Base-by-base conservation (phyloP, 2,797 vertebrate genomes). In the Hyperoplus immaculatus region DNA sequence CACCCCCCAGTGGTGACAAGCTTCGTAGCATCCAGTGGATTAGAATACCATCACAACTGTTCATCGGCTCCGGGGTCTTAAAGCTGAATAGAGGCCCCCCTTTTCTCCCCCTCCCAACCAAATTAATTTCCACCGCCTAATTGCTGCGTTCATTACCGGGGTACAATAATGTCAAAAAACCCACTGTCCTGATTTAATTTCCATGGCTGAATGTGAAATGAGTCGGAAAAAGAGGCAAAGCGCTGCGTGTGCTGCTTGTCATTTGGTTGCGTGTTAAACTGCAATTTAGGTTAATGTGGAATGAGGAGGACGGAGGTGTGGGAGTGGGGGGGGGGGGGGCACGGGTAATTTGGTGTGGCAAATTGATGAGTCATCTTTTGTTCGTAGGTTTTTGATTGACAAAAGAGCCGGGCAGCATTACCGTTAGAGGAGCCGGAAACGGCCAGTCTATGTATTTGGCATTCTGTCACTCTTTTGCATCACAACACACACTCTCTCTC, bases 161-260 rank as follows among this genome's bases (percentile, higher is more conserved):
- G 83, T 75, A 91, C 86, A 90, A 88, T 90, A 82, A 90, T 86
- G 87, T 91, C 72, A 90, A 75, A 88, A 85, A 91, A 78, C 36
- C 29, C 71, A 81, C 74, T 73, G 87, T 85, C 83, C 90, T 88
- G 75, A 86, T 91, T 91, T 89, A 84, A 93, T 93, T 90, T 94
- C 78, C 88, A 74, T 72, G 87, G 86, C 81, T 89, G 84, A 84
- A 89, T 86, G 91, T 89, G 88, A 92, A 93, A 92, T 92, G 89
- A 92, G 89, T 87, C 75, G 87, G 84, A 91, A 92, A 92, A 92
- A 90, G 86, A 92, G 88, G 86, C 84, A 86, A 87, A 89, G 83
- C 75, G 65, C 72, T 11, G 75, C 29, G 41, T 72, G 72, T 69
- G 76, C 86, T 45, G 82, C 87, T 87, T 76, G 87, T 91, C 90